phyloP scores from a whole-genome alignment of 2,888 invertebrate genomes.

The Rotaria sp. region DNA sequence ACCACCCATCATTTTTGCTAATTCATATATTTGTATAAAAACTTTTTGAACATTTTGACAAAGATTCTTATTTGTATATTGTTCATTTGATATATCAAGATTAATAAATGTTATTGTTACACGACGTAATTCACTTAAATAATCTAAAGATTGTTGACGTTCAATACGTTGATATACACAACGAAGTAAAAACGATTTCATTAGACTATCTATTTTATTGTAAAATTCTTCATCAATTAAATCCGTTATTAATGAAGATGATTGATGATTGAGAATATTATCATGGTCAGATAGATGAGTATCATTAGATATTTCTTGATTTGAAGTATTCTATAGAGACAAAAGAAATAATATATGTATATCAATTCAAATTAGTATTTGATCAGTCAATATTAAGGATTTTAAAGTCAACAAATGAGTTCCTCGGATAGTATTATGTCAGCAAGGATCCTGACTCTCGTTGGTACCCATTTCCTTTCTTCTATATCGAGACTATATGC shows the following conservation, averaged over 20 bases:
- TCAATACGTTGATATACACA: constrained; percentile 8
- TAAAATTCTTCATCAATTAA: neutral
- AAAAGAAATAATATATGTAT: neutral
- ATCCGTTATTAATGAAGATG: neutral
- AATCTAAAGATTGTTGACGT: constrained; percentile 22
- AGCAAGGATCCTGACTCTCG: too few relatives aligned
- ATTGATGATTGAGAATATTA: neutral
- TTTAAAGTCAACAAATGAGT: too few relatives aligned
- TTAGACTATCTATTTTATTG: neutral
- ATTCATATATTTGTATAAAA: constrained; percentile 7
- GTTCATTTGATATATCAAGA: neutral
- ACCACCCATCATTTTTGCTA: constrained; percentile 26
- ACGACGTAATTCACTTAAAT: constrained; percentile 14
- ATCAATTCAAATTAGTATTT: too few relatives aligned
- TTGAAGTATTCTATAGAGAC: neutral
- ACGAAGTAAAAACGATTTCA: constrained; percentile 18
- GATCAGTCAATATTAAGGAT: too few relatives aligned
- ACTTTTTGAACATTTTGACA: constrained; percentile 7
- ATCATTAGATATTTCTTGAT: neutral
- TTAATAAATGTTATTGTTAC: constrained; percentile 25
- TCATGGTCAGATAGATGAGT: neutral
- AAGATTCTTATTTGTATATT: neutral
- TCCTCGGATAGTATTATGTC: too few relatives aligned
- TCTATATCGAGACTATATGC: too few relatives aligned
- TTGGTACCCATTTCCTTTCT: too few relatives aligned